phyloP scores from a whole-genome alignment of 1,140 invertebrate genomes.

The Drosophila orena region DNA sequence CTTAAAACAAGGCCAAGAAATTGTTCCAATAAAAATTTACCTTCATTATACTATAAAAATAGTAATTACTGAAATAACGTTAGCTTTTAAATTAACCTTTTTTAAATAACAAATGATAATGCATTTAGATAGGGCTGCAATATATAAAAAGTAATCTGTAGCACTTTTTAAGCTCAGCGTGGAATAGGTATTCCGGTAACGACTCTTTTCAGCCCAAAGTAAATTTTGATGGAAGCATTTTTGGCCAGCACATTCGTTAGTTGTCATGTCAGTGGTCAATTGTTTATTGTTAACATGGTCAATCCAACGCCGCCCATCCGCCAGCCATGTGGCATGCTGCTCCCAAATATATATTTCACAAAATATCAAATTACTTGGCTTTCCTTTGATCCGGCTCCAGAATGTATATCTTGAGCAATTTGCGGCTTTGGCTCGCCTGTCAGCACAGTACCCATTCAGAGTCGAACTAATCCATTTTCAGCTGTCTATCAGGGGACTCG shows the following conservation, averaged over 20 bases:
- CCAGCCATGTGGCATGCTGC: not conserved
- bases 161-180: not conserved
- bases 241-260: constrained; percentile 48
- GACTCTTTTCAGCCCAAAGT: not conserved
- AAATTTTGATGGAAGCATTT: constrained; percentile 48
- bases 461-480: constrained; percentile 56
- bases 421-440: constrained; percentile 50
- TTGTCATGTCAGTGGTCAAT: constrained; percentile 76
- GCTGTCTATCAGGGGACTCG: constrained; percentile 32
- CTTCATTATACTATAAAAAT: too few species aligned
- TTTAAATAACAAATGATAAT: too few species aligned
- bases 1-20: not conserved
- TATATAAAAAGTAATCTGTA: too few species aligned
- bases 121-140: too few species aligned
- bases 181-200: constrained; percentile 4
- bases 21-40: too few species aligned
- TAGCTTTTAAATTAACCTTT: too few species aligned
- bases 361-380: constrained; percentile 53
- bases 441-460: constrained; percentile 38
- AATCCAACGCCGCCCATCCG: constrained; percentile 9
- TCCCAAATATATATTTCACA: constrained; percentile 12
- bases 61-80: too few species aligned
- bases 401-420: constrained; percentile 48
- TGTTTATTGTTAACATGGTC: constrained; percentile 74
- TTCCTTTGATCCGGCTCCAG: constrained; percentile 29